phyloP scores from a whole-genome alignment of 2,113 vertebrate species.

The Spea bombifrons region DNA sequence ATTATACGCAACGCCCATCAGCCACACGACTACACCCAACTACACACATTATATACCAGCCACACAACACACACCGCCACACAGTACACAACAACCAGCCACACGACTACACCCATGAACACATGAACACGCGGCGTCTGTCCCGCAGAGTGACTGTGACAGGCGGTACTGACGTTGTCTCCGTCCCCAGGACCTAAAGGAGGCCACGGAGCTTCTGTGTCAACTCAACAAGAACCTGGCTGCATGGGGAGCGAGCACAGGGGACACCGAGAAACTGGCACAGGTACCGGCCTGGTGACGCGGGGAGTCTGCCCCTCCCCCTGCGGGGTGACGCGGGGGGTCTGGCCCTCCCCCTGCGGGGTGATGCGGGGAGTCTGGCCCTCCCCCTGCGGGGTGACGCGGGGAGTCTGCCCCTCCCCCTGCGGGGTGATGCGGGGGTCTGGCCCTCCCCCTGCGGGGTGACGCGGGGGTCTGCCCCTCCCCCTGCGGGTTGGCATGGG shows the following conservation, averaged over 20 bases:
- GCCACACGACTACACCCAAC: not conserved
- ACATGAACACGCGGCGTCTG: not conserved
- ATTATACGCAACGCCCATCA: not conserved
- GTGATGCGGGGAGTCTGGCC: not conserved
- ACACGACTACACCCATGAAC: no score
- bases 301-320: not conserved
- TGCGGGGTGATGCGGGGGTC: no score
- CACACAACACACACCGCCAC: not conserved
- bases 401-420: no score
- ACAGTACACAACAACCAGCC: not conserved
- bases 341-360: not conserved
- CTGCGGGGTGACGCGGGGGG: not conserved
- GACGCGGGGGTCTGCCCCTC: no score
- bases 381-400: not conserved
- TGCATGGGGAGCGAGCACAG: constrained; percentile 18
- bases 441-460: no score
- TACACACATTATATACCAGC: not conserved
- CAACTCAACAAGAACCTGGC: constrained; percentile 42
- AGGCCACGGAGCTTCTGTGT: constrained; percentile 39
- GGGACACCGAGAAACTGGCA: not conserved
- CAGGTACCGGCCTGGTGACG: no score
- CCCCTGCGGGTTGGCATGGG: no score
- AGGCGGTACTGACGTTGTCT: not conserved
- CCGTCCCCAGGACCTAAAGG: constrained; percentile 33
- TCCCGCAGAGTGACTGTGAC: no score